These are phyloP conservation scores for Hippocampus zosterae DNA, from an alignment of 2,113 vertebrate genomes.

Conservation along the genomic window DNA sequence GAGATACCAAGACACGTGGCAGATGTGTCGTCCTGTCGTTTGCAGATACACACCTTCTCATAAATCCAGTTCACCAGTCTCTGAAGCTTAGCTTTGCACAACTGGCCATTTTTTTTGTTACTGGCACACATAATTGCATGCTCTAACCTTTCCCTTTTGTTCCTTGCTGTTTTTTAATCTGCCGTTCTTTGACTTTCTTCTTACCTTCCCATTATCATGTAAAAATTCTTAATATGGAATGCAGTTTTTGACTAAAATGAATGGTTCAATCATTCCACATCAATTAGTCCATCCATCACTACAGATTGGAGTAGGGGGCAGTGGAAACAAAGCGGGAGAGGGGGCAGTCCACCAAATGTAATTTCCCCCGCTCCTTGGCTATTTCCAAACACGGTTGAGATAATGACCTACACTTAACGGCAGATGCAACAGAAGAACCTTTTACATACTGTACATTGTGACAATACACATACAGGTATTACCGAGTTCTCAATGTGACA, in stretches of 20 bases:
- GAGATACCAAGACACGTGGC: constrained; percentile 37
- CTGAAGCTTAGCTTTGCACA: constrained; percentile 34
- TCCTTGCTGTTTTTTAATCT: constrained; percentile 14
- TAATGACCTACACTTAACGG: constrained; percentile 35
- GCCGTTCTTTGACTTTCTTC: constrained; percentile 27
- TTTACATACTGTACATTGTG: constrained; percentile 6
- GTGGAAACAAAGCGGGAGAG: constrained; percentile 21
- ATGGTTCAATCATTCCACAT: constrained; percentile 68
- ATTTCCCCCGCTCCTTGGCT: constrained; percentile 33
- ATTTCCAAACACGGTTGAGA: constrained; percentile 11
- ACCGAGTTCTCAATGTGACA: neutral
- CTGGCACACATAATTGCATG: constrained; percentile 4
- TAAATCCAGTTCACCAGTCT: constrained; percentile 33
- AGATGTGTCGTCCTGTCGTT: constrained; percentile 18
- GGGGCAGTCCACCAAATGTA: constrained; percentile 22
- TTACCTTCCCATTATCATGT: constrained; percentile 42
- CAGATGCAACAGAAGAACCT: constrained; percentile 17
- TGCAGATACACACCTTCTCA: constrained; percentile 33
- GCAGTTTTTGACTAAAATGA: constrained; percentile 63
- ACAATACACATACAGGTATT: constrained; percentile 14
- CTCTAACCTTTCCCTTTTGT: neutral
- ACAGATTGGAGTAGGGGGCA: constrained; percentile 47
- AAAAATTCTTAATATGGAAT: constrained; percentile 61
- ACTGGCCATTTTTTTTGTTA: constrained; percentile 22
- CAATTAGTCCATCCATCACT: constrained; percentile 76